Evolutionary conservation across 2,113 vertebrate species (phyloP).

Genomic region (Brachyhypopomus occidentalis): DNA sequence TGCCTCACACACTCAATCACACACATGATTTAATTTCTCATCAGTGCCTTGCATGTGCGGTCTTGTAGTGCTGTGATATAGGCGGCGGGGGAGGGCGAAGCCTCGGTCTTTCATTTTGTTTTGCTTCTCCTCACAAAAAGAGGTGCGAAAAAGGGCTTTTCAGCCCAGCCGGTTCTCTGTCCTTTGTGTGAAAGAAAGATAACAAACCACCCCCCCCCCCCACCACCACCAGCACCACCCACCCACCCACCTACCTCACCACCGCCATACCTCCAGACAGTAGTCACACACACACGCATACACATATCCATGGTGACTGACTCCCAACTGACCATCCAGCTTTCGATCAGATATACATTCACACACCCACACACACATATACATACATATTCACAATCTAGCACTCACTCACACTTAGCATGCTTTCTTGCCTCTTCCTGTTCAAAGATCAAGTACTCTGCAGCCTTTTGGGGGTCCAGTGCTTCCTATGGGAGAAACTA

Average conservation of each 20-base stretch:
- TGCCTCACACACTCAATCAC: slow-evolving; percentile 35
- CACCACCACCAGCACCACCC: no score
- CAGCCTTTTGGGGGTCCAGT: slow-evolving; percentile 30
- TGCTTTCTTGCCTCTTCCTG: slow-evolving; percentile 39
- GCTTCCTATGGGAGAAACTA: slow-evolving; percentile 48
- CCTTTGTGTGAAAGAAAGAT: slow-evolving; percentile 56
- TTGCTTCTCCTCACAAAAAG: slow-evolving; percentile 31
- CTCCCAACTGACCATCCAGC: slow-evolving; percentile 56
- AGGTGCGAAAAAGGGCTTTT: slow-evolving; percentile 43
- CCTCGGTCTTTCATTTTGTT: slow-evolving; percentile 46
- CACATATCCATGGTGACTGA: slow-evolving; percentile 34
- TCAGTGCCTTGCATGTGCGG: slow-evolving; percentile 45
- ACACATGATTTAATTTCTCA: slow-evolving; percentile 51
- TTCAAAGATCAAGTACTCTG: slow-evolving; percentile 40
- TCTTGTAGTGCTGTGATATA: slow-evolving; percentile 55
- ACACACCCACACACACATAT: slow-evolving; percentile 21
- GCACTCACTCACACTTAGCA: slow-evolving; percentile 5
- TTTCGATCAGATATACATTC: slow-evolving; percentile 52
- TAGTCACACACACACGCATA: slow-evolving; percentile 22
- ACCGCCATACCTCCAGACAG: slow-evolving; percentile 8
- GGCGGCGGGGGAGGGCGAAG: slow-evolving; percentile 33
- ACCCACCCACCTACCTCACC: no score
- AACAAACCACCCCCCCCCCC: slow-evolving; percentile 40
- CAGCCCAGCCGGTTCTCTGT: slow-evolving; percentile 50
- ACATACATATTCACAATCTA: slow-evolving; percentile 20